Base-by-base conservation (phyloP, 2,888 invertebrate genomes). In the Bimastos eiseni region DNA sequence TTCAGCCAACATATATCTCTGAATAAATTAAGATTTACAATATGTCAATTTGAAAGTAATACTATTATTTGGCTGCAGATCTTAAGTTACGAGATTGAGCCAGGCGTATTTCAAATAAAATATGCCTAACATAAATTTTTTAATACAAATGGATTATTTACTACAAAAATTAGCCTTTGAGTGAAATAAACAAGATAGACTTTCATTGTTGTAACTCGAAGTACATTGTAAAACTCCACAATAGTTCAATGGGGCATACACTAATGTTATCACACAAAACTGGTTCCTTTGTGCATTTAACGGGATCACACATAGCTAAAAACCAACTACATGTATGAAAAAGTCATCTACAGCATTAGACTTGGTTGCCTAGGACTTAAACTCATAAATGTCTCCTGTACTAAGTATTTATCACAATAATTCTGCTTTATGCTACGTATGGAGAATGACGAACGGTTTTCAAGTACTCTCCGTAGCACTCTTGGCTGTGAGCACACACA, bases 401-500 rank as follows among this genome's bases (percentile, higher is more conserved):
- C 13, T 8, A 70, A 70, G n/a, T n/a, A n/a, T 70, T 70, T 70
- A 70, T 70, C 70, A 70, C 30, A n/a, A 70, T 55, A 2, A 19
- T 41, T 83, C 33, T 33, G 33, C 34, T 36, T 34, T 86, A 86
- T 36, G 86, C 86, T n/a, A 86, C 37, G 36, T 86, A 86, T 24
- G 86, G 86, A 11, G 37, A 86, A 0, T 86, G 86, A 24, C 86
- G 86, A 86, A 86, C 8, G 34, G 86, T 86, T 37, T 86, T 86
- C 36, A 37, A 34, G 86, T 86, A 86, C n/a, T 86, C 86, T 86
- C 94, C 94, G 91, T 92, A 94, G 33, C 92, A 92, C 1, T 91
- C 83, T 33, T 92, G 91, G 41, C 92, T 90, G 90, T 95, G 95
- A 30, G 93, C 92, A 91, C 95, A 95, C 5, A 95, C 94, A 33